Percentiles rank a stretch among this genome's conserved stretches.
phyloP scores from a whole-genome alignment of 2,113 vertebrate species.

The Gavialis gangeticus region DNA sequence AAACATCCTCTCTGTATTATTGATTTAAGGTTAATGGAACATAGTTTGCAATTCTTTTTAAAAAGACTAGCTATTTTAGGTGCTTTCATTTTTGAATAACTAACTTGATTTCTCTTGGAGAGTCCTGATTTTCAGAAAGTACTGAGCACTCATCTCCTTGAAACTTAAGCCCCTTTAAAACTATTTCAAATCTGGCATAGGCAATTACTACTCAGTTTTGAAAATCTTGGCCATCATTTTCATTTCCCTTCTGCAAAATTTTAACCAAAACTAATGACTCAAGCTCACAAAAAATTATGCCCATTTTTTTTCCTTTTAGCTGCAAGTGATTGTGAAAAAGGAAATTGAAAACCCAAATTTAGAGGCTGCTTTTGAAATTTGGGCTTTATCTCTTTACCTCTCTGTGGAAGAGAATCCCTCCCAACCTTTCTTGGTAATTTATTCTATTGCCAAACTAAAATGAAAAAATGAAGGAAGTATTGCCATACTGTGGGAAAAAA shows the following conservation, averaged over 20 bases:
- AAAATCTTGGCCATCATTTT: background rate
- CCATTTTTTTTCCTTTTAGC: background rate
- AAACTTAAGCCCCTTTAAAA: background rate
- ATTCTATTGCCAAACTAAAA: background rate
- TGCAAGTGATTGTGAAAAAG: background rate
- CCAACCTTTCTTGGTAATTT: background rate
- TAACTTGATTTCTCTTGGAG: background rate
- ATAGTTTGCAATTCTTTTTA: background rate
- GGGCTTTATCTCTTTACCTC: background rate
- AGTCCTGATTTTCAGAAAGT: background rate
- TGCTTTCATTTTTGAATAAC: background rate
- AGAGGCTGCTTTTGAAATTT: background rate
- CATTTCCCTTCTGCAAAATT: background rate
- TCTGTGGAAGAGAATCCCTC: background rate
- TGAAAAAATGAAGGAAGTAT: background rate
- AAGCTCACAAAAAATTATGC: background rate
- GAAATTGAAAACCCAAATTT: background rate
- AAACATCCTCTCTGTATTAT: background rate
- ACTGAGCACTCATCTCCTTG: background rate
- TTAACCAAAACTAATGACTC: background rate
- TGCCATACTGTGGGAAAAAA: background rate
- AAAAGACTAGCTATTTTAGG: background rate
- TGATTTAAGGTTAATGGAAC: background rate
- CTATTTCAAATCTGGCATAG: background rate
- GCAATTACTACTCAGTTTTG: background rate